Evolutionary conservation across 2,888 invertebrate species (phyloP).

Genomic region (Lepidochrysops patricia): DNA sequence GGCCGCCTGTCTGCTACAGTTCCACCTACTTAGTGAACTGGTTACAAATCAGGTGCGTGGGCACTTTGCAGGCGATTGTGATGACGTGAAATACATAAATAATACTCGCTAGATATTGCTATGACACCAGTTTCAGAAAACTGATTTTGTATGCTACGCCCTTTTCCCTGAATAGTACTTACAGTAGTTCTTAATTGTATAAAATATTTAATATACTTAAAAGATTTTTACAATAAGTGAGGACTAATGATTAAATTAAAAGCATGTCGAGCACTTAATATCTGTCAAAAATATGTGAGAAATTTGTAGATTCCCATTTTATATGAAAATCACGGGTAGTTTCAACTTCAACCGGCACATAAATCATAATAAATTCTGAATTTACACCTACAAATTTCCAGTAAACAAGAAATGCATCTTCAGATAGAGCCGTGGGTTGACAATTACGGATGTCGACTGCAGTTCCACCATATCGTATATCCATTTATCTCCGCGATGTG

Average conservation of each 20-base stretch:
- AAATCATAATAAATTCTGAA: conserved; percentile 24
- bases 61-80: conserved; percentile 46
- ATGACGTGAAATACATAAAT: conserved; percentile 51
- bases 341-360: conserved; percentile 15
- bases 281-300: too few relatives aligned
- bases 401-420: background rate
- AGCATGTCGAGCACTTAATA: background rate
- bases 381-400: conserved; percentile 14
- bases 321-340: background rate
- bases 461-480: background rate
- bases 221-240: too few relatives aligned
- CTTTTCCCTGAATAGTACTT: too few relatives aligned
- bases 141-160: too few relatives aligned
- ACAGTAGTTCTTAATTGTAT: too few relatives aligned
- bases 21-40: conserved; percentile 24
- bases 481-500: background rate
- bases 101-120: conserved; percentile 50
- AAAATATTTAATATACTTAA: too few relatives aligned
- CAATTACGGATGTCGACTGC: background rate
- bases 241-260: background rate
- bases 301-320: background rate
- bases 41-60: conserved; percentile 69
- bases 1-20: conserved; percentile 20
- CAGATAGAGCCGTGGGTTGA: background rate
- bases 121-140: too few relatives aligned